Evolutionary conservation across 2,113 vertebrate species (phyloP), one percentile per base, ranked within the genome.

Genomic region (Dolichallabes microphthalmus): DNA sequence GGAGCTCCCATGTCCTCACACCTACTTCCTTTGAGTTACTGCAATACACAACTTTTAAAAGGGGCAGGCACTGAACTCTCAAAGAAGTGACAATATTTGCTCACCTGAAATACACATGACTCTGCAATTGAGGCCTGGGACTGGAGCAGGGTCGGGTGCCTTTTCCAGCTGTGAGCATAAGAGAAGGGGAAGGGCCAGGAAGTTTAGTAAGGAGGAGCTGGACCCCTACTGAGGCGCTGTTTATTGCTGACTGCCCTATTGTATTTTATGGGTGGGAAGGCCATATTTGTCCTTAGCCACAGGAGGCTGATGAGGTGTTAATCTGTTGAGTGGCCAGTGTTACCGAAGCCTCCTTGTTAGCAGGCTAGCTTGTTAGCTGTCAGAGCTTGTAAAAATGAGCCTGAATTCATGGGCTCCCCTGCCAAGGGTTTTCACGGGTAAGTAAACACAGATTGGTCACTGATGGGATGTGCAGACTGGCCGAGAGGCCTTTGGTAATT

Each of bases 221-320:
- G 85, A 76, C 89, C 88, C 89, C 94, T 91, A 91, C 89, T 69
- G 86, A 93, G 94, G 86, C 87, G 92, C 94, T 94, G 94, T 96
- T 96, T 96, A 96, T 97, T 93, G 91, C 94, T 93, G 94, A 93
- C 86, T 69, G 89, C 53, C 74, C 92, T 87, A 93, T 96, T 93
- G 96, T 96, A 95, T 96, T 96, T 95, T 95, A 89, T 91, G 88
- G 89, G 89, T 92, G 93, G 93, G 92, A 87, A 93, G 91, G 91
- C 90, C 84, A 91, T 97, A 96, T 98, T 98, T 98, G 96, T 95
- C 87, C 45, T 92, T 91, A 94, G 86, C 96, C 92, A 94, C 93
- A 92, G 97, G 97, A 93, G 95, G 94, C 92, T 96, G 96, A 98
- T 94, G 97, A 97, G 96, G 95, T 96, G 96, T 91, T 96, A 97